Base-by-base conservation (phyloP, 2,888 invertebrate species). In the Meandrusa payeni region DNA sequence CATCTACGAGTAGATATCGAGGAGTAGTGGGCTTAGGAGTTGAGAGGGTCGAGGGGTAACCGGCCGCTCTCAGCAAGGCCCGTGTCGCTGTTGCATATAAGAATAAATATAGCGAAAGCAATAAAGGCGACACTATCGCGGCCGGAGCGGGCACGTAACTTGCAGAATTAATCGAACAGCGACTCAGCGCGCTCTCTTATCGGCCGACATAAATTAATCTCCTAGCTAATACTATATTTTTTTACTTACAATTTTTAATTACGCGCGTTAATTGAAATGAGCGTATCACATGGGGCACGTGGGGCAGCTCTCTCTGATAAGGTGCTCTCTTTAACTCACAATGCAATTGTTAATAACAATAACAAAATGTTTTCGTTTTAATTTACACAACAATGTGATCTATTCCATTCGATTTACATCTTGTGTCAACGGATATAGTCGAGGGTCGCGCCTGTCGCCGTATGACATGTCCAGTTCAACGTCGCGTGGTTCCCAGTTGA, bases 201-300 rank as follows among this genome's bases (percentile, higher is more conserved):
- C 83, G 75, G 59, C 50, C 59, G 62, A 72, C 75, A 78, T 77
- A 79, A 79, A 81, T 80, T 80, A 81, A 81, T 80, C 76, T 75
- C 55, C 61, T 60, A 63, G 63, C 69, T 76, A 80, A 76, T 73
- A 77, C 73, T 64, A 70, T 75, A 72, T 70, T 76, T 69, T 69
- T 69, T 78, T 69, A 61, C 64, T 66, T 67, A 69, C 72, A 67
- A 66, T 78, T 82, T 75, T 85, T 83, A 83, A 85, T 85, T 85
- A 81, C 70, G 64, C 63, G 69, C 68, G 76, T 81, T 83, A 85
- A 85, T 85, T 82, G 79, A 81, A 83, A 75, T 64, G 59, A 65
- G 63, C 65, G 68, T 51, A 49, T 57, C 61, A 56, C 59, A 54
- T 60, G 57, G 49, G 50, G 7, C 36, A 12, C 13, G 22, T 19